Percentiles rank a stretch among this genome's conserved stretches.
Evolutionary conservation across 2,113 vertebrate species (phyloP).

Genomic region (Grammomys surdaster): DNA sequence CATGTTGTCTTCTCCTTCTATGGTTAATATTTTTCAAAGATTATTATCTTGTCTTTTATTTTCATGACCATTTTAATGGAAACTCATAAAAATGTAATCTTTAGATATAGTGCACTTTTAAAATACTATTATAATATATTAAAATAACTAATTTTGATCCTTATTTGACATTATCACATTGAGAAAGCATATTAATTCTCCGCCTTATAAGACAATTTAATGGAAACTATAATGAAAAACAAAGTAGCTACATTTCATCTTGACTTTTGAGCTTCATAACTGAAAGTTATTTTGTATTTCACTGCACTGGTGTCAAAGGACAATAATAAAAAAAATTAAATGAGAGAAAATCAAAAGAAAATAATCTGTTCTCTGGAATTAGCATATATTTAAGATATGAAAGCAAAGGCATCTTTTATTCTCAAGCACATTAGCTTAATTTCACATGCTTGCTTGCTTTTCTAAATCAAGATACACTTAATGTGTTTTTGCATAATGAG

Average conservation of each 20-base stretch:
- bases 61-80: slow-evolving; percentile 59
- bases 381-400: neutral
- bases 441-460: slow-evolving; percentile 10
- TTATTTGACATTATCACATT: slow-evolving; percentile 5
- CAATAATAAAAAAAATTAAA: slow-evolving; percentile 35
- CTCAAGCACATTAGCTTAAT: slow-evolving; percentile 27
- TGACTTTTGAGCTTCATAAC: neutral
- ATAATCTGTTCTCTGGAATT: neutral
- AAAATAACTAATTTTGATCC: slow-evolving; percentile 71
- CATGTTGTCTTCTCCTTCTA: neutral
- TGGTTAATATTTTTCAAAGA: slow-evolving; percentile 34
- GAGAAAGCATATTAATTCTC: neutral
- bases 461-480: slow-evolving; percentile 13
- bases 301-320: slow-evolving; percentile 34
- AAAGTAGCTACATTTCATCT: neutral
- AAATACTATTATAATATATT: slow-evolving; percentile 68
- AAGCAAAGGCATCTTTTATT: slow-evolving; percentile 25
- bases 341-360: slow-evolving; percentile 14
- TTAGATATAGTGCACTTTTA: slow-evolving; percentile 51
- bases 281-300: slow-evolving; percentile 46
- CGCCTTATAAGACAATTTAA: neutral
- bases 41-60: slow-evolving; percentile 46
- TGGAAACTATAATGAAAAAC: slow-evolving; percentile 39
- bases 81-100: slow-evolving; percentile 74
- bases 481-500: slow-evolving; percentile 49